These are phyloP conservation scores for Metalampra italica DNA, from an alignment of 2,888 invertebrate species.

Conservation along the genomic window DNA sequence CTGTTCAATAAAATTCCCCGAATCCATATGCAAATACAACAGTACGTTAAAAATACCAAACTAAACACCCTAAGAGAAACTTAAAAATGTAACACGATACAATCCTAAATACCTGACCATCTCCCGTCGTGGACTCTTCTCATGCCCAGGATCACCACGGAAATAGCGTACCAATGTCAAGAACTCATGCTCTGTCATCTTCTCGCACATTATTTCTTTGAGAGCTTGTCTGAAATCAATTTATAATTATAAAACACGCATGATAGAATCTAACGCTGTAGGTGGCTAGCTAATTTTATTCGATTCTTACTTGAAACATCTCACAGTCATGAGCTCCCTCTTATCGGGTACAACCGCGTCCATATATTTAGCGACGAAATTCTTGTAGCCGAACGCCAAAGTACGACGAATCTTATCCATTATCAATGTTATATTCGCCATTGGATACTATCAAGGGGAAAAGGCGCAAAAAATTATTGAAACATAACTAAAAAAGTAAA, in stretches of 20 bases:
- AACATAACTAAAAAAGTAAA: background rate
- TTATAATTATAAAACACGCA: conserved; percentile 5
- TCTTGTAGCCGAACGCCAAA: conserved; percentile 84
- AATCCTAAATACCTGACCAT: conserved; percentile 41
- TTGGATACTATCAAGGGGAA: conserved; percentile 80
- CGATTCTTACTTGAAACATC: conserved; percentile 63
- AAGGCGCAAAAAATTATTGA: background rate
- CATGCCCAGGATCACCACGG: conserved; percentile 78
- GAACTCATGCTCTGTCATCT: conserved; percentile 89
- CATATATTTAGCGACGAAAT: conserved; percentile 86
- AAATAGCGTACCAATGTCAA: conserved; percentile 86
- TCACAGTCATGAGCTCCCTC: conserved; percentile 62
- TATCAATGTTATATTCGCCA: conserved; percentile 84
- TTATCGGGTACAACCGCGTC: conserved; percentile 52
- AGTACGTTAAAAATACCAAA: too few relatives aligned
- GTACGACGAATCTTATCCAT: conserved; percentile 85
- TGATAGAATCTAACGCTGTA: background rate
- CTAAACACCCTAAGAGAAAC: too few relatives aligned
- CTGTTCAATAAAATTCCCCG: too few relatives aligned
- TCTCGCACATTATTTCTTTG: conserved; percentile 81
- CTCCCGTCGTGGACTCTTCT: conserved; percentile 58
- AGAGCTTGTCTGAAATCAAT: conserved; percentile 78
- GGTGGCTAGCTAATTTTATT: background rate
- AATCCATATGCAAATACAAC: too few relatives aligned
- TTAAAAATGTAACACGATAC: too few relatives aligned